A percentile compares a stretch with the other conserved stretches of the same genome.
phyloP scores from a whole-genome alignment of 2,888 invertebrate genomes.

The Blastobasis adustella region DNA sequence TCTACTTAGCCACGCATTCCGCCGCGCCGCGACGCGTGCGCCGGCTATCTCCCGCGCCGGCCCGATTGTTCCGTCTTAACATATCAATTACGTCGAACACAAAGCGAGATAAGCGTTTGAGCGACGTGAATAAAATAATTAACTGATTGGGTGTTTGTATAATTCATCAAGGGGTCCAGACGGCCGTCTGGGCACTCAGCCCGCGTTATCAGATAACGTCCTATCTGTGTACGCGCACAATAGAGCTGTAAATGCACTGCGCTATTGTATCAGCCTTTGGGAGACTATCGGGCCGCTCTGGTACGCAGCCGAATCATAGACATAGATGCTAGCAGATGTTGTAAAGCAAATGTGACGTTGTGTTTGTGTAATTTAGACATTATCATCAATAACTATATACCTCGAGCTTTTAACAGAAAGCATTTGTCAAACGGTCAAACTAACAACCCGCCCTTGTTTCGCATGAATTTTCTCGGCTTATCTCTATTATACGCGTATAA shows the following conservation, averaged over 20 bases:
- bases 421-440: too few relatives aligned
- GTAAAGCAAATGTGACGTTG: too few relatives aligned
- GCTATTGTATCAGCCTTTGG: constrained; percentile 43
- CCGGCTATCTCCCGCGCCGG: constrained; percentile 49
- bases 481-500: too few relatives aligned
- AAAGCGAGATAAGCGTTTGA: constrained; percentile 64
- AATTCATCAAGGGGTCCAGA: constrained; percentile 61
- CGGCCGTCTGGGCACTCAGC: constrained; percentile 58
- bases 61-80: constrained; percentile 69
- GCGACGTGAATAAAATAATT: constrained; percentile 73
- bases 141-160: constrained; percentile 72
- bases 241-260: constrained; percentile 55
- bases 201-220: constrained; percentile 54
- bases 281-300: constrained; percentile 39
- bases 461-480: too few relatives aligned
- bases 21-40: constrained; percentile 16
- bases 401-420: too few relatives aligned
- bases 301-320: constrained; percentile 10
- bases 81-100: constrained; percentile 72
- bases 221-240: constrained; percentile 46
- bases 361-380: too few relatives aligned
- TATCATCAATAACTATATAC: too few relatives aligned
- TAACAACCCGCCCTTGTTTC: too few relatives aligned
- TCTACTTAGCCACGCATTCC: constrained; percentile 18
- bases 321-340: too few relatives aligned